phyloP scores from a whole-genome alignment of 2,888 invertebrate genomes.

The Cremastinae sp. region DNA sequence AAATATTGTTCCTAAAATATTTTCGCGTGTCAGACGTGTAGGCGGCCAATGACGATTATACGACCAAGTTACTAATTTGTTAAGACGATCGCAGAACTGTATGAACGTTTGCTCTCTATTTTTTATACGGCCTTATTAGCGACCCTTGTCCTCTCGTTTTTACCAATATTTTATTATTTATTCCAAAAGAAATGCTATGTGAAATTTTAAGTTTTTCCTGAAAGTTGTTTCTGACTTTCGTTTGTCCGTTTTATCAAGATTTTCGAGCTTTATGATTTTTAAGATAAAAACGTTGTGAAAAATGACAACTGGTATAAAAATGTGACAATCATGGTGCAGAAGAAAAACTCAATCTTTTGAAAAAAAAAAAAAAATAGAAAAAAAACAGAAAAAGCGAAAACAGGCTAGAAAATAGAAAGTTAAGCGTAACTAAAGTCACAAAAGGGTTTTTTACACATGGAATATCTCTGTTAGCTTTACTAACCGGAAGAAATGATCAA shows the following conservation, averaged over 20 bases:
- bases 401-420: conserved; percentile 74
- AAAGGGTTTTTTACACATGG: conserved; percentile 49
- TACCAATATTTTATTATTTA: conserved; percentile 47
- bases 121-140: conserved; percentile 74
- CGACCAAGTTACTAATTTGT: conserved; percentile 48
- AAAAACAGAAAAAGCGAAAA: conserved; percentile 40
- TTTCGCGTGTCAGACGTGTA: conserved; percentile 71
- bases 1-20: conserved; percentile 75
- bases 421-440: conserved; percentile 66
- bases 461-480: conserved; percentile 71
- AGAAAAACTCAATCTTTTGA: conserved; percentile 5
- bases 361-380: conserved; percentile 16
- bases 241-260: background rate
- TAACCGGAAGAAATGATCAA: conserved; percentile 68
- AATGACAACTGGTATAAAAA: background rate
- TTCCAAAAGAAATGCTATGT: conserved; percentile 40
- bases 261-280: background rate
- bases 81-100: conserved; percentile 55
- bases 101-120: conserved; percentile 72
- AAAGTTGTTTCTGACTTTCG: background rate
- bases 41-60: conserved; percentile 38
- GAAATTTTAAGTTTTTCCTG: conserved; percentile 1
- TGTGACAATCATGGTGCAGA: conserved; percentile 9
- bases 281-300: background rate
- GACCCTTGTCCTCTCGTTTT: conserved; percentile 47